phyloP scores from a whole-genome alignment of 2,113 vertebrate genomes.

The Rhabdomys dilectus region DNA sequence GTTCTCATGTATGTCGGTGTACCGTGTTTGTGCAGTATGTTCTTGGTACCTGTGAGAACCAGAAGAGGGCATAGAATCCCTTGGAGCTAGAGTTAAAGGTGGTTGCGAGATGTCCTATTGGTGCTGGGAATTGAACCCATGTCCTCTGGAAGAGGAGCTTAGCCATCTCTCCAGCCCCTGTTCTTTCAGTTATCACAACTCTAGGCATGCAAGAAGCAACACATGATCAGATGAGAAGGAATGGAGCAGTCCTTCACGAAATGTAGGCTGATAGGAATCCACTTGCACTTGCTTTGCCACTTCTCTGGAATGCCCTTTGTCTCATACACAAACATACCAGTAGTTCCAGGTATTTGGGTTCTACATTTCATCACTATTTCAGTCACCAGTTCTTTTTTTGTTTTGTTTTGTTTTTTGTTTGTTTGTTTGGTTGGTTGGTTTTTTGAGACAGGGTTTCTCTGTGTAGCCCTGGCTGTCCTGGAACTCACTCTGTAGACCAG shows the following conservation, averaged over 20 bases:
- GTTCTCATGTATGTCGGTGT: background rate
- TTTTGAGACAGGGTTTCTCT: too few species aligned
- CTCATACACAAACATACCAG: too few species aligned
- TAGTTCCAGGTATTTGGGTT: background rate
- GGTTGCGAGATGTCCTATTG: background rate
- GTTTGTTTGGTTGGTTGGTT: too few species aligned
- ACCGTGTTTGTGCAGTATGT: background rate
- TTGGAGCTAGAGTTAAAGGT: background rate
- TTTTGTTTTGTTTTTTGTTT: too few species aligned
- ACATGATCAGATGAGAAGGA: background rate
- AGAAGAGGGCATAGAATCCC: background rate
- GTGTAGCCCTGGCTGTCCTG: too few species aligned
- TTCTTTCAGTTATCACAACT: background rate
- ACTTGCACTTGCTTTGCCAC: conserved; percentile 21
- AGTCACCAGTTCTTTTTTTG: background rate
- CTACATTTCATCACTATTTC: background rate
- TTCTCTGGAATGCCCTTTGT: conserved; percentile 45
- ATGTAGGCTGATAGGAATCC: conserved; percentile 3
- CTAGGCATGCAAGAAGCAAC: background rate
- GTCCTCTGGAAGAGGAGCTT: background rate
- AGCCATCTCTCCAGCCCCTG: background rate
- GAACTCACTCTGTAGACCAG: too few species aligned
- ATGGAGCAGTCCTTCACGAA: conserved; percentile 8
- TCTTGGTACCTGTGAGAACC: background rate
- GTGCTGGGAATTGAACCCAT: background rate